Evolutionary conservation across 1,140 invertebrate genomes (phyloP), one percentile per base, ranked within the genome.

Genomic region (Drosophila punjabiensis): DNA sequence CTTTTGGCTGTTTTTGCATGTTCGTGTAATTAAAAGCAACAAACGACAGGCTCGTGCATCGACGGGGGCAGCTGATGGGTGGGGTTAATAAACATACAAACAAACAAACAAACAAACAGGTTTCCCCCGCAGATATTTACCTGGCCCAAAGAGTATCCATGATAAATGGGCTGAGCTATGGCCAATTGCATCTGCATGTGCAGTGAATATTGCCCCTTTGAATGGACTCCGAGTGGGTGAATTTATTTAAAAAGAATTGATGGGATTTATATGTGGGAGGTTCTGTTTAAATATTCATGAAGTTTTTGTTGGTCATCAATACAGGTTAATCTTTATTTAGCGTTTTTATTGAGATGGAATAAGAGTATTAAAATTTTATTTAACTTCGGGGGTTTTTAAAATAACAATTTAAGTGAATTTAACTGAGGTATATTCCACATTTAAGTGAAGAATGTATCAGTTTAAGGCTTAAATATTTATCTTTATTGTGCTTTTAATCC

Each of bases 21-120:
- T 73, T 73, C 69, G 50, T 84, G 85, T 81, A 88, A 88, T 88
- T 88, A 88, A 89, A 88, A 85, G 65, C 74, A 55, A 59, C 75
- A 88, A 89, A 79, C 82, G 85, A 88, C 85, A 79, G 74, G 52
- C 79, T 50, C 78, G 70, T 81, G 55, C 76, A 88, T 67, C 83
- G 73, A 61, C 68, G 60, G 65, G 56, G 75, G 11, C 58, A 37
- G 47, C 45, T 62, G 55, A 60, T 71, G 55, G 47, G 77, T 61
- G 87, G 87, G 84, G 81, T 88, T 79, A 81, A 89, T 79, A 88
- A 88, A 88, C 74, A 88, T 71, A 84, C 74, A 88, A 75, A 84
- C 41, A 83, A 66, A 76, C 62, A 83, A 66, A 76, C 62, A 83
- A 79, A 82, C 45, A 59, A 65, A 66, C 50, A 56, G 59, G 37